Percentiles rank a stretch among this genome's conserved stretches.
Evolutionary conservation across 2,888 invertebrate genomes (phyloP).

Genomic region (Oxycera nigricornis): DNA sequence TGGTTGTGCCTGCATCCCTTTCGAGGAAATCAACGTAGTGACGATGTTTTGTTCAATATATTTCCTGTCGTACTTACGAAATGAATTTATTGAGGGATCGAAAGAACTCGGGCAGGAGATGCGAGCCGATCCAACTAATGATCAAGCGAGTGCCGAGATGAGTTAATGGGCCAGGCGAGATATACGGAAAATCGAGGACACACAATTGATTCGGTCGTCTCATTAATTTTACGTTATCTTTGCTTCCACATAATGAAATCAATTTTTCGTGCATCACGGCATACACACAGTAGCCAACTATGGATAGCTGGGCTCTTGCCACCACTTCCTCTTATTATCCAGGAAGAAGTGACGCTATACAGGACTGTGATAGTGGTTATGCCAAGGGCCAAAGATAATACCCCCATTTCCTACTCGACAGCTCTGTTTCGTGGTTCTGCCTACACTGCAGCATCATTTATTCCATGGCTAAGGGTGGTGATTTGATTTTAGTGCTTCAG

Average conservation of each 20-base stretch:
- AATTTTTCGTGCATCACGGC: constrained; percentile 45
- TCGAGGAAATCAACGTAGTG: not conserved
- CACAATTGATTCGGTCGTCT: constrained; percentile 47
- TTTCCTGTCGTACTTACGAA: not conserved
- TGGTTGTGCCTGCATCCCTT: not conserved
- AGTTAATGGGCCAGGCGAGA: constrained; percentile 40
- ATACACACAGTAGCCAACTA: constrained; percentile 21
- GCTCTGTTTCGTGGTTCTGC: not conserved
- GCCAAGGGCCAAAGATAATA: constrained; percentile 12
- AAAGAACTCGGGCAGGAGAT: not conserved
- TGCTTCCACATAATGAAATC: constrained; percentile 49
- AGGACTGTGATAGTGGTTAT: not conserved
- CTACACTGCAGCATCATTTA: constrained; percentile 5
- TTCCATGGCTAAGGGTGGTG: constrained; percentile 20
- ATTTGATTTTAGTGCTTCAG: constrained; percentile 34
- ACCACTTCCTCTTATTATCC: not conserved
- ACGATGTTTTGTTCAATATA: not conserved
- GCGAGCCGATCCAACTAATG: constrained; percentile 16
- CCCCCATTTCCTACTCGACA: constrained; percentile 23
- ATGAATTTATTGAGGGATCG: not conserved
- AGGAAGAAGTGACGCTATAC: not conserved
- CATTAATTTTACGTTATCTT: constrained; percentile 49
- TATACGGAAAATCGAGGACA: constrained; percentile 38
- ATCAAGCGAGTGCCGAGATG: constrained; percentile 28
- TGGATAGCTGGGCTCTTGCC: not conserved